Percentiles rank a stretch among this genome's conserved stretches.
These are phyloP conservation scores for Dascillus cervinus DNA, from an alignment of 2,888 invertebrate genomes.

Conservation along the genomic window DNA sequence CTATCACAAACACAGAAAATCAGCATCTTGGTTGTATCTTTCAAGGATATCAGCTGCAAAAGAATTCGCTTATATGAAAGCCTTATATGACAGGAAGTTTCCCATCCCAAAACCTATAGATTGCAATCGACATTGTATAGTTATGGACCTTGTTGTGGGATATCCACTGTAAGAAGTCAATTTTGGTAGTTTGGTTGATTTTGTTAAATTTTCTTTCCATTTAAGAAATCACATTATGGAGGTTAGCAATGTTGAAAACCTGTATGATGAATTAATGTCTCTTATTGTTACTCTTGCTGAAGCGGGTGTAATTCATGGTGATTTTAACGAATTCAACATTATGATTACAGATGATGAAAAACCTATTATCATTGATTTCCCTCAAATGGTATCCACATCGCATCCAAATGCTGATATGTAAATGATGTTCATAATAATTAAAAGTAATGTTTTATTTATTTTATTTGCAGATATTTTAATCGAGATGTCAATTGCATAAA, in stretches of 20 bases:
- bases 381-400: slow-evolving; percentile 96
- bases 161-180: slow-evolving; percentile 60
- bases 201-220: slow-evolving; percentile 10
- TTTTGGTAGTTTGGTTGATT: slow-evolving; percentile 7
- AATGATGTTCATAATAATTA: slow-evolving; percentile 33
- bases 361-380: slow-evolving; percentile 92
- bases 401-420: slow-evolving; percentile 87
- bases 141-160: slow-evolving; percentile 89
- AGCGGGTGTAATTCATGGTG: slow-evolving; percentile 96
- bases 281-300: slow-evolving; percentile 84
- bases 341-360: slow-evolving; percentile 76
- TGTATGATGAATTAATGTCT: slow-evolving; percentile 93
- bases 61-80: slow-evolving; percentile 97
- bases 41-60: slow-evolving; percentile 94
- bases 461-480: slow-evolving; percentile 71
- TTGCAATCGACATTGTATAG: slow-evolving; percentile 89
- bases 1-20: slow-evolving; percentile 87
- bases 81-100: slow-evolving; percentile 80
- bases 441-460: slow-evolving; percentile 7
- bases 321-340: slow-evolving; percentile 99
- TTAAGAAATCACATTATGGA: slow-evolving; percentile 53
- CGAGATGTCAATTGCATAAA: slow-evolving; percentile 90
- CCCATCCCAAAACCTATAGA: slow-evolving; percentile 94
- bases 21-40: slow-evolving; percentile 91
- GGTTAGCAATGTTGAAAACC: slow-evolving; percentile 59